phyloP scores from a whole-genome alignment of 1,140 invertebrate genomes.

The Panagrolaimus sp. region DNA sequence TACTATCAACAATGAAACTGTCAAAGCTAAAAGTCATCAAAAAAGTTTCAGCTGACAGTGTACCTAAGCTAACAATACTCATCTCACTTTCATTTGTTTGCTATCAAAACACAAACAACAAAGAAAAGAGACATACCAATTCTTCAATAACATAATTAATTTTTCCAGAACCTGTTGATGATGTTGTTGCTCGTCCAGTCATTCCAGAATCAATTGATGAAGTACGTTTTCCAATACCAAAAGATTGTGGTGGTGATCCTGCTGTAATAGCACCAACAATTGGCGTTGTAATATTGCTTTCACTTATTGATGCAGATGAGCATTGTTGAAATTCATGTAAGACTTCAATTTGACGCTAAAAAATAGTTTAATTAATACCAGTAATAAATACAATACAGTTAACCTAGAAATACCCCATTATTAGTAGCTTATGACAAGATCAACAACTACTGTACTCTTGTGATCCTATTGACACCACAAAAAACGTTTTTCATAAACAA shows the following conservation, averaged over 20 bases:
- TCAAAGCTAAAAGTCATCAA: neutral
- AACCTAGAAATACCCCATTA: too few relatives aligned
- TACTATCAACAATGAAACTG: too few relatives aligned
- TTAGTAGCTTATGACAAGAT: too few relatives aligned
- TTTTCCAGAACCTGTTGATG: neutral
- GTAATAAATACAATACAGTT: neutral
- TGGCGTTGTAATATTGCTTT: neutral
- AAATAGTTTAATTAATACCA: neutral
- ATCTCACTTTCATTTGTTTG: neutral
- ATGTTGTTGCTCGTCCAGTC: neutral
- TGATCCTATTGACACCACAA: too few relatives aligned
- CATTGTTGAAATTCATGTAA: slow-evolving; percentile 29
- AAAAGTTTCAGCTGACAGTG: too few relatives aligned
- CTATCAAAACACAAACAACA: too few relatives aligned
- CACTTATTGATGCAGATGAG: slow-evolving; percentile 1
- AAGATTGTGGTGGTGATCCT: too few relatives aligned
- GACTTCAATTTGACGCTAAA: slow-evolving; percentile 35
- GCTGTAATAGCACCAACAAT: neutral
- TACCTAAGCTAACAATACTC: slow-evolving; percentile 12
- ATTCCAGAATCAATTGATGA: neutral
- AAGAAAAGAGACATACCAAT: neutral
- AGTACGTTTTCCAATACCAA: neutral
- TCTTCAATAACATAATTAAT: slow-evolving; percentile 3
- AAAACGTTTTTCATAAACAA: too few relatives aligned
- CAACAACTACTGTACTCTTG: too few relatives aligned